Evolutionary conservation across 2,113 vertebrate species (phyloP).

Genomic region (Bos taurus): ARS-UCD2.0 NC_037348.1:8210001-8210500

Average conservation of each 20-base stretch:
- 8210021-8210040: background rate
- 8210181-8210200: background rate
- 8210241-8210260: fast-evolving
- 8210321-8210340: background rate
- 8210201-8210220: fast-evolving
- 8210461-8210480: background rate
- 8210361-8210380: background rate
- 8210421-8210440: background rate
- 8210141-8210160: fast-evolving
- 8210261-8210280: background rate
- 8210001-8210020: background rate
- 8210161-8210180: background rate
- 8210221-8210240: background rate
- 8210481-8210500: background rate
- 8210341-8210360: background rate
- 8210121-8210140: background rate
- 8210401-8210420: background rate
- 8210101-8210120: fast-evolving
- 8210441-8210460: background rate
- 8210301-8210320: background rate
- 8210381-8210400: background rate
- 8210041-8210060: background rate
- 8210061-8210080: too few relatives aligned
- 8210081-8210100: background rate
- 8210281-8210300: background rate